phyloP scores from a whole-genome alignment of 2,113 vertebrate genomes.

The Rhinichthys klamathensis region DNA sequence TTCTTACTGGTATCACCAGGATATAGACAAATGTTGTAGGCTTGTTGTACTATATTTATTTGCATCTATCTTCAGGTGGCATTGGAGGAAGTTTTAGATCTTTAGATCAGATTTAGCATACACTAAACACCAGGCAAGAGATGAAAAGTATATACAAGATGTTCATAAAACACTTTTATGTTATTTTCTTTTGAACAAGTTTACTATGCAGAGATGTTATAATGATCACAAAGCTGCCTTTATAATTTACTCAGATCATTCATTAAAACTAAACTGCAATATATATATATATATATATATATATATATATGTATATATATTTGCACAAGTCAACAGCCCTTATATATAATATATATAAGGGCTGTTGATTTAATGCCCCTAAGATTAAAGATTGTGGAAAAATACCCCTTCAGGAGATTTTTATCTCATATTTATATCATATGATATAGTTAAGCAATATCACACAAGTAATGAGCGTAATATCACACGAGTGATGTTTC shows the following conservation, averaged over 20 bases:
- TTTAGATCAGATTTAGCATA: neutral
- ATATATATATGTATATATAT: too few relatives aligned
- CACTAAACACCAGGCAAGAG: neutral
- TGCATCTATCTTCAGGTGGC: neutral
- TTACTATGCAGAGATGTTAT: neutral
- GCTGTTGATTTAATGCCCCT: too few relatives aligned
- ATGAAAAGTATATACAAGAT: neutral
- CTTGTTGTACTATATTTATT: neutral
- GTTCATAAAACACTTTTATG: neutral
- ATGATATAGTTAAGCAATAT: too few relatives aligned
- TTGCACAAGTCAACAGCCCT: too few relatives aligned
- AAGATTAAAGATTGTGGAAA: too few relatives aligned
- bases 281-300: too few relatives aligned
- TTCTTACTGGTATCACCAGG: constrained; percentile 5
- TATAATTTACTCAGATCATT: neutral
- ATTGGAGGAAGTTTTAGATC: neutral
- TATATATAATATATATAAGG: too few relatives aligned
- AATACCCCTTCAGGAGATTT: too few relatives aligned
- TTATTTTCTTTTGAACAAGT: neutral
- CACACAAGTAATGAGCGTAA: too few relatives aligned
- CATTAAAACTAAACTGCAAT: neutral
- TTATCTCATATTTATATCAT: too few relatives aligned
- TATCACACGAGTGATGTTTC: too few relatives aligned
- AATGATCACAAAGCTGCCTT: constrained; percentile 1
- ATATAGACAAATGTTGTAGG: neutral